phyloP scores from a whole-genome alignment of 2,113 vertebrate genomes.

The Oryctolagus cuniculus region DNA sequence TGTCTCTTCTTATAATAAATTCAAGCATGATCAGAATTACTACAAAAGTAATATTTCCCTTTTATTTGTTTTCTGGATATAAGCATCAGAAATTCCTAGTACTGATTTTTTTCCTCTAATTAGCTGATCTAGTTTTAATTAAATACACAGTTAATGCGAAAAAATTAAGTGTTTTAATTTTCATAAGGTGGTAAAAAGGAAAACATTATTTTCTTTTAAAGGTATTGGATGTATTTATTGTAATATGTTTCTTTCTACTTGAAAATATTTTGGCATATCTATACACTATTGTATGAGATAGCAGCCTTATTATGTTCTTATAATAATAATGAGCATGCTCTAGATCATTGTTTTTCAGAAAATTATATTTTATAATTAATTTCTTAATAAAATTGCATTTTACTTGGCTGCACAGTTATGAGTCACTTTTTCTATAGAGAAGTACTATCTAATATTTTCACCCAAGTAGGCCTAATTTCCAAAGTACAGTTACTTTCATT shows the following conservation, averaged over 20 bases:
- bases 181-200: conserved; percentile 38
- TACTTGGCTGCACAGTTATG: conserved; percentile 13
- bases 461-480: neutral
- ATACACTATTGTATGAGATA: neutral
- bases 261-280: conserved; percentile 53
- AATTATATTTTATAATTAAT: conserved; percentile 61
- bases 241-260: neutral
- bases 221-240: conserved; percentile 57
- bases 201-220: conserved; percentile 43
- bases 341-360: conserved; percentile 33
- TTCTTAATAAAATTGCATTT: conserved; percentile 47
- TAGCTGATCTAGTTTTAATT: conserved; percentile 64
- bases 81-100: neutral
- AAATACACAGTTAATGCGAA: conserved; percentile 55
- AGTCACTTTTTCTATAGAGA: conserved; percentile 47
- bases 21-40: neutral
- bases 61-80: conserved; percentile 13
- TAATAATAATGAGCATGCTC: conserved; percentile 44
- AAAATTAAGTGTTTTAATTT: conserved; percentile 72
- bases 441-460: conserved; percentile 28
- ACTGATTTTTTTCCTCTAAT: conserved; percentile 2
- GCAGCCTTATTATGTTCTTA: conserved; percentile 7
- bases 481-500: conserved; percentile 41
- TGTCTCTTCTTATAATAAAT: neutral
- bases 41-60: neutral